Conservation (phyloP, 2,888 invertebrate species). For the Norana najaformis region DNA sequence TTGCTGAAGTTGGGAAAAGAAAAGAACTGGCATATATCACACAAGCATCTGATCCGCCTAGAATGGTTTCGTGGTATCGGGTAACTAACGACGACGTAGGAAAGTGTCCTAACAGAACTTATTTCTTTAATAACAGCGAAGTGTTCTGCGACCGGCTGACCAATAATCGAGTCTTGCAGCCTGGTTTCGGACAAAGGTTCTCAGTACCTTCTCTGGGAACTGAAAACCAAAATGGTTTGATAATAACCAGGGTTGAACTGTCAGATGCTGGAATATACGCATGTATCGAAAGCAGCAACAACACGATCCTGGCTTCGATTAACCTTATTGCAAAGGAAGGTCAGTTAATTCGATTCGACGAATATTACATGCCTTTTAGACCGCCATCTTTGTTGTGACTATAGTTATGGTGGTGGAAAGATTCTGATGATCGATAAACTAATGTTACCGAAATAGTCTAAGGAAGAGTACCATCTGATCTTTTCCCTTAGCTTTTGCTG, state of each 20-base stretch:
- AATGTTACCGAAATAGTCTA: too few relatives aligned
- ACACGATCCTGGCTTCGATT: not conserved
- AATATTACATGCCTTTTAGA: too few relatives aligned
- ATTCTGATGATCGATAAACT: too few relatives aligned
- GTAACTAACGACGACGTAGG: not conserved
- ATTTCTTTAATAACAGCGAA: not conserved
- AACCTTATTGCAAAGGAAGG: not conserved
- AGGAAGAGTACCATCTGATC: too few relatives aligned
- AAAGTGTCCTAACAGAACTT: not conserved
- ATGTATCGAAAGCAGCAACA: not conserved
- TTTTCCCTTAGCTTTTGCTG: too few relatives aligned
- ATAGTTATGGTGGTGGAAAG: too few relatives aligned
- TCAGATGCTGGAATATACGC: slow-evolving; percentile 4
- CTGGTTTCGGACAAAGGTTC: not conserved
- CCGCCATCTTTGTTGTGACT: too few relatives aligned
- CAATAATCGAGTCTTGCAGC: not conserved
- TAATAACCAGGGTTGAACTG: not conserved
- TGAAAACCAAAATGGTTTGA: not conserved
- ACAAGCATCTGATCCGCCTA: not conserved
- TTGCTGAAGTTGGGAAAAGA: not conserved
- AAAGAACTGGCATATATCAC: not conserved
- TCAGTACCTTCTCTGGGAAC: slow-evolving; percentile 2
- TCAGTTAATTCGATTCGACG: not conserved
- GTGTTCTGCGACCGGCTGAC: not conserved
- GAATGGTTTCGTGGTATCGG: not conserved